Evolutionary conservation across 1,140 invertebrate genomes (phyloP).

Genomic region (Amphibalanus amphitrite): DNA sequence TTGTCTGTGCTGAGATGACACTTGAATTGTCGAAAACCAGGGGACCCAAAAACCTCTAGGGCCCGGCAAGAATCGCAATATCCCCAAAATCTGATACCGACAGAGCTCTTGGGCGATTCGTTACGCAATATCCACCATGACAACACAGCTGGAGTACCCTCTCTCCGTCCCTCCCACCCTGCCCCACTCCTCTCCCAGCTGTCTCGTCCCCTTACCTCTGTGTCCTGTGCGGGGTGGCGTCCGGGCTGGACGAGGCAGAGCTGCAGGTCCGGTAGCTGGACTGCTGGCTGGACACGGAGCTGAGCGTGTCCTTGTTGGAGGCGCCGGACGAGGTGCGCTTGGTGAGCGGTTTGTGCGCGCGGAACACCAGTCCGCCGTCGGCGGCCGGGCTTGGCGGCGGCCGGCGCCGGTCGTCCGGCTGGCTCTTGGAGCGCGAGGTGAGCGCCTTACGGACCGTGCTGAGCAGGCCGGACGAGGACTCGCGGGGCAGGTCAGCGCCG

Average conservation of each 20-base stretch:
- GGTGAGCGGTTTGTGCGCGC: slow-evolving; percentile 10
- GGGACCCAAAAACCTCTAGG: too few relatives aligned
- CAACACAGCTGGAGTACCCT: too few relatives aligned
- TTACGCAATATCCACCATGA: too few relatives aligned
- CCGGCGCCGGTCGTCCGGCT: slow-evolving; percentile 17
- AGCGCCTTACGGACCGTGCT: slow-evolving; percentile 10
- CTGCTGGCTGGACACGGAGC: slow-evolving; percentile 14
- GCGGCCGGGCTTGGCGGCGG: slow-evolving; percentile 15
- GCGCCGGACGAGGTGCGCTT: not conserved
- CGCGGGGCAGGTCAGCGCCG: slow-evolving; percentile 5
- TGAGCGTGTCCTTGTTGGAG: slow-evolving; percentile 1
- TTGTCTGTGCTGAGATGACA: too few relatives aligned
- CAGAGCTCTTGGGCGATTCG: too few relatives aligned
- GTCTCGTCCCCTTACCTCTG: slow-evolving; percentile 20
- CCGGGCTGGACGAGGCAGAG: slow-evolving; percentile 37
- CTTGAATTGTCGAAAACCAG: too few relatives aligned
- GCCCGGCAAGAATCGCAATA: too few relatives aligned
- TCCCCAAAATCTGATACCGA: too few relatives aligned
- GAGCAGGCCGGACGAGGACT: slow-evolving; percentile 6
- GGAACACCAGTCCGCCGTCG: slow-evolving; percentile 17
- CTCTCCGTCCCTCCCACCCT: not conserved
- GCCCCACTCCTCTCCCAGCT: not conserved
- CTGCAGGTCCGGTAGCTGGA: slow-evolving; percentile 26
- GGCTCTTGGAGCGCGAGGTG: slow-evolving; percentile 12
- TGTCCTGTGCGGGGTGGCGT: slow-evolving; percentile 32